Conservation (phyloP, 2,113 vertebrate genomes). For the Clinocottus analis region DNA sequence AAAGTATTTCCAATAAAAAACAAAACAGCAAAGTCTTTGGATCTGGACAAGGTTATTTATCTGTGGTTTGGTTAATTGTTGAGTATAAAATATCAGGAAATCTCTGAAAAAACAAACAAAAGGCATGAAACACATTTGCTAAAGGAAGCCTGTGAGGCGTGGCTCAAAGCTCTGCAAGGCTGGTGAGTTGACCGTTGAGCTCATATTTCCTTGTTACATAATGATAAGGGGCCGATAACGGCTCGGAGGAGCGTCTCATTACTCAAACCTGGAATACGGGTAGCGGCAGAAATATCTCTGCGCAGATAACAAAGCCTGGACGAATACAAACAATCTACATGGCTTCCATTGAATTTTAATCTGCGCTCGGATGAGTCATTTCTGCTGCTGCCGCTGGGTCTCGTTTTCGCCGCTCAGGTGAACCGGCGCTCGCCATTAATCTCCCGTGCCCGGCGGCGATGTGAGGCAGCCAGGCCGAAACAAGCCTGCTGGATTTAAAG, state of each 20-base stretch:
- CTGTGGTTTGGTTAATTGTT: no score
- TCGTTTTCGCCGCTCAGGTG: constrained; percentile 3
- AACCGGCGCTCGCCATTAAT: constrained; percentile 25
- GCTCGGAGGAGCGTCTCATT: neutral
- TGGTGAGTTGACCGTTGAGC: no score
- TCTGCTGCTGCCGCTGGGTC: neutral
- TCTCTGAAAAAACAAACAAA: neutral
- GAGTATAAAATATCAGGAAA: no score
- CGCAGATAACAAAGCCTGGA: neutral
- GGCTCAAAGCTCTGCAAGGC: neutral
- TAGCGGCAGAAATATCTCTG: neutral
- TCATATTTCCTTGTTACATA: neutral
- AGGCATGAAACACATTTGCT: neutral
- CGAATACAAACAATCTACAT: neutral
- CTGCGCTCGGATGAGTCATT: constrained; percentile 4
- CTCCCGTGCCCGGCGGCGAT: neutral
- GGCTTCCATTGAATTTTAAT: neutral
- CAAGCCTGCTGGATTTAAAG: constrained; percentile 1
- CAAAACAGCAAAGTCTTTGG: neutral
- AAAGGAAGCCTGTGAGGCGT: neutral
- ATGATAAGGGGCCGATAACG: neutral
- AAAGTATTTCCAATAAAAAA: neutral
- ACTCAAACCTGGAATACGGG: neutral
- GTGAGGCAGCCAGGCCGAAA: constrained; percentile 24
- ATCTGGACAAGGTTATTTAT: no score